phyloP scores from a whole-genome alignment of 2,888 invertebrate genomes.

The Polydesmus complanatus region DNA sequence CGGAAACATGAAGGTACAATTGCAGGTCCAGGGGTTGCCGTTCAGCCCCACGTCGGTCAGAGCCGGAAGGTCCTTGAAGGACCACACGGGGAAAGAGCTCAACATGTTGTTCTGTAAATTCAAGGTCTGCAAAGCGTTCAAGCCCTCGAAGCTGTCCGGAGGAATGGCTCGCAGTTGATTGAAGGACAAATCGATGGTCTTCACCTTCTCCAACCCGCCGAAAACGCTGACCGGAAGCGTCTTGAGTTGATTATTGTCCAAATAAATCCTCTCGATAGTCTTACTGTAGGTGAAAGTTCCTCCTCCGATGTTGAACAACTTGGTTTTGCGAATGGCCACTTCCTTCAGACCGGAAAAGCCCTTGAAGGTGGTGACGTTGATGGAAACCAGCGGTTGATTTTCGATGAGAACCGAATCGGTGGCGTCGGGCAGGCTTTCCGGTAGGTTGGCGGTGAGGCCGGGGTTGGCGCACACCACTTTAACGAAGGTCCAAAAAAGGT shows the following conservation, averaged over 20 bases:
- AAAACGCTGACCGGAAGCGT: constrained; percentile 2
- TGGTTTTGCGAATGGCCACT: not conserved
- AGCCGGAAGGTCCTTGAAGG: not conserved
- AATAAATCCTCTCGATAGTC: not conserved
- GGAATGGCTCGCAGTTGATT: not conserved
- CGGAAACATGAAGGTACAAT: not conserved
- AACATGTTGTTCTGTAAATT: constrained; percentile 10
- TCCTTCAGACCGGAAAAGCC: not conserved
- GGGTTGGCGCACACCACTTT: constrained; percentile 5
- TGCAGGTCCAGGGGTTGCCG: constrained; percentile 13
- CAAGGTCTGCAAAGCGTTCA: not conserved
- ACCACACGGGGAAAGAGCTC: constrained; percentile 6
- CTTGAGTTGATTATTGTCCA: constrained; percentile 5
- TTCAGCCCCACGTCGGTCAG: not conserved
- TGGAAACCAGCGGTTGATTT: not conserved
- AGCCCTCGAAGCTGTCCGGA: not conserved
- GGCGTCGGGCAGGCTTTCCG: not conserved
- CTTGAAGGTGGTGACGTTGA: not conserved
- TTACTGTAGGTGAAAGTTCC: not conserved
- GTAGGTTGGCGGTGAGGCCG: not conserved
- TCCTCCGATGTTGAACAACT: not conserved
- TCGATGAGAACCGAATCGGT: constrained; percentile 3
- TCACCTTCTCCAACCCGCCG: not conserved
- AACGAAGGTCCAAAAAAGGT: constrained; percentile 6
- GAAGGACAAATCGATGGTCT: constrained; percentile 4